A percentile compares a stretch with the other conserved stretches of the same genome.
Conservation (phyloP, 2,888 invertebrate species). For the Lampropteryx suffumata region DNA sequence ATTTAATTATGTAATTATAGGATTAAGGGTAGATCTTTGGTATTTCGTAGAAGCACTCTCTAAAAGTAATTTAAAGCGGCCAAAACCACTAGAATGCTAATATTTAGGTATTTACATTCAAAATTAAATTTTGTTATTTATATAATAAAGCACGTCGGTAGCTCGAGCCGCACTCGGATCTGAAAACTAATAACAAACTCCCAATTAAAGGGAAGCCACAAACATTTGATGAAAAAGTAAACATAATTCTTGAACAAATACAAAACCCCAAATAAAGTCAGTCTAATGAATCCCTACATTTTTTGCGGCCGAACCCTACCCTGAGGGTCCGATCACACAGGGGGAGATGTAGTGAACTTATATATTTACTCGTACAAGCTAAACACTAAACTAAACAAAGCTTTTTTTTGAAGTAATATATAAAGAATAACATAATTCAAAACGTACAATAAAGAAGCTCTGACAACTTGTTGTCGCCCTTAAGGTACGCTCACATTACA, state of each 20-base stretch:
- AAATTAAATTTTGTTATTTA: not conserved
- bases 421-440: no score
- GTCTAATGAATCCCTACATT: constrained; percentile 21
- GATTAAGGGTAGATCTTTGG: no score
- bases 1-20: no score
- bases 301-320: constrained; percentile 15
- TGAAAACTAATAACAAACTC: constrained; percentile 13
- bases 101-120: not conserved
- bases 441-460: no score
- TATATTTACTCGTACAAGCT: no score
- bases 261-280: constrained; percentile 18
- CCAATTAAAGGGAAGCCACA: constrained; percentile 12
- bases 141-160: constrained; percentile 1
- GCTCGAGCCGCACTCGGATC: not conserved
- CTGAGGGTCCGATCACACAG: no score
- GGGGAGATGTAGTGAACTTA: no score
- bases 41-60: not conserved
- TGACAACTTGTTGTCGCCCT: no score
- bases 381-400: no score
- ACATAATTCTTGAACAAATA: constrained; percentile 17
- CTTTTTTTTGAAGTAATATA: no score
- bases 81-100: not conserved
- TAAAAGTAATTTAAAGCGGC: no score
- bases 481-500: no score
- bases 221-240: constrained; percentile 14